These are phyloP conservation scores for Ctenosaura bakeri DNA, from an alignment of 2,797 vertebrate genomes.

Conservation along the genomic window DNA sequence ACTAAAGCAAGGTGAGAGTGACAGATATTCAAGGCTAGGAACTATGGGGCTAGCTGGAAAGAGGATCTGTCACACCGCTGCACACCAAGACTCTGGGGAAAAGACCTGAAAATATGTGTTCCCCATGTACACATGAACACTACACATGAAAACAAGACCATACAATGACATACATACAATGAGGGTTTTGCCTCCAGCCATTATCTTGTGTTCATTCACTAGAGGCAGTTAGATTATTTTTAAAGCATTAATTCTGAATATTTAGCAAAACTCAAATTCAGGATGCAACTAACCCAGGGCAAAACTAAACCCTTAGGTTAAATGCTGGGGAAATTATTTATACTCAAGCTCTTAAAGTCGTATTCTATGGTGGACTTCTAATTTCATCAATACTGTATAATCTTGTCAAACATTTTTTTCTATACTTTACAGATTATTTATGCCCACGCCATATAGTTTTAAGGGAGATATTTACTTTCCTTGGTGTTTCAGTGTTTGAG, in stretches of 20 bases:
- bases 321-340: background rate
- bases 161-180: background rate
- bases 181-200: background rate
- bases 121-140: background rate
- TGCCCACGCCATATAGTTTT: constrained; percentile 65
- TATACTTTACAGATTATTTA: constrained; percentile 63
- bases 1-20: too few species aligned
- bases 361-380: constrained; percentile 51
- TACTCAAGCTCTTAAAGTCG: constrained; percentile 9
- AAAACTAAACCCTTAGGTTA: background rate
- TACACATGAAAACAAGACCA: too few species aligned
- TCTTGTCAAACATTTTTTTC: constrained; percentile 43
- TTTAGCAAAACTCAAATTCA: background rate
- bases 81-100: too few species aligned
- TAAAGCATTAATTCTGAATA: background rate
- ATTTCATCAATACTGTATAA: constrained; percentile 43
- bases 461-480: constrained; percentile 75
- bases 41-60: too few species aligned
- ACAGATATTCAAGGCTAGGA: too few species aligned
- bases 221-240: background rate
- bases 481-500: constrained; percentile 66
- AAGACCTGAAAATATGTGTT: too few species aligned
- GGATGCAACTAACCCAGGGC: background rate
- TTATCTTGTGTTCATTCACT: background rate
- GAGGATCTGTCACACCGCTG: too few species aligned